Conservation (phyloP, 2,888 invertebrate species). For the Pachymerium ferrugineum region DNA sequence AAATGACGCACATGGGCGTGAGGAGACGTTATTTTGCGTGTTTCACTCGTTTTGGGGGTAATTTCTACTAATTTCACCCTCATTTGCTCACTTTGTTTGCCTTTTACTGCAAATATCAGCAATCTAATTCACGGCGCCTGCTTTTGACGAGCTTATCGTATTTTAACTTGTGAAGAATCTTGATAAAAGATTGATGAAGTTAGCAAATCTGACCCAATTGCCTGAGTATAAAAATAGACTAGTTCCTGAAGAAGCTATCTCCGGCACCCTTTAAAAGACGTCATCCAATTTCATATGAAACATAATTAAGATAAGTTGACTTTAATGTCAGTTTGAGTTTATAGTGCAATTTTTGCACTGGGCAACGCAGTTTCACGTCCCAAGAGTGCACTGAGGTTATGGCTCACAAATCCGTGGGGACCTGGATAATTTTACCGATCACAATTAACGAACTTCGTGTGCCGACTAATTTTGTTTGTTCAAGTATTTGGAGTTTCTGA, state of each 20-base stretch:
- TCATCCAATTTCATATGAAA: background rate
- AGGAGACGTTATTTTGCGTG: background rate
- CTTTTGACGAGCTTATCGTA: background rate
- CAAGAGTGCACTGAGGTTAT: background rate
- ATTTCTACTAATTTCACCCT: background rate
- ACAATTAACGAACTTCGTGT: too few species aligned
- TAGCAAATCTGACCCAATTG: background rate
- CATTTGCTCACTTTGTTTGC: background rate
- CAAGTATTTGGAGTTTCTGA: too few species aligned
- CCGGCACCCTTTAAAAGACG: too few species aligned
- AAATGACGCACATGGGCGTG: background rate
- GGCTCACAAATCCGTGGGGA: too few species aligned
- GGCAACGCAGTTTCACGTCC: background rate
- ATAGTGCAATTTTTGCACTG: background rate
- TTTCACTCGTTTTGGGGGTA: background rate
- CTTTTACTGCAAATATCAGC: background rate
- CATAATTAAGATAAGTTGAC: slow-evolving; percentile 16
- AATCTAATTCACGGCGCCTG: background rate
- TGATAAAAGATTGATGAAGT: slow-evolving; percentile 11
- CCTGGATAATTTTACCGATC: too few species aligned
- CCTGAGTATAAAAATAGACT: too few species aligned
- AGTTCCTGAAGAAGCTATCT: too few species aligned
- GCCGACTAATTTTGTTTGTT: too few species aligned
- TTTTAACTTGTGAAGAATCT: background rate
- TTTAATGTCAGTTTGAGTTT: background rate